Conservation (phyloP, 2,113 vertebrate species). For the Leptocoma aspasia region DNA sequence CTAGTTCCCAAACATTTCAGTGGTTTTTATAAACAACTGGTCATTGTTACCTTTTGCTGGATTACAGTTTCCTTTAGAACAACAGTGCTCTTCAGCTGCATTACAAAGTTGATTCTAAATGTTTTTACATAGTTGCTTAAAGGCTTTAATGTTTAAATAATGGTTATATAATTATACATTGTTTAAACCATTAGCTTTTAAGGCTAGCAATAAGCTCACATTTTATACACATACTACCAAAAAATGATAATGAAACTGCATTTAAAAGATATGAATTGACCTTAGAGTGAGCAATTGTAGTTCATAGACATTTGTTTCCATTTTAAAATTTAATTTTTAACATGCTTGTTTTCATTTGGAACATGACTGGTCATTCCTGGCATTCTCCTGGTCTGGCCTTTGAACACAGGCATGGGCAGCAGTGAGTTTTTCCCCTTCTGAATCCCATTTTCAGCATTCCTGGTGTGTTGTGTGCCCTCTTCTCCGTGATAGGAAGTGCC, state of each 20-base stretch:
- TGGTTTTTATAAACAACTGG: conserved; percentile 77
- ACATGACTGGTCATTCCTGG: neutral
- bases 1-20: conserved; percentile 79
- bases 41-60: conserved; percentile 74
- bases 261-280: neutral
- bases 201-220: conserved; percentile 10
- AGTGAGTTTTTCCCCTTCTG: neutral
- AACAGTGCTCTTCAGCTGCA: conserved; percentile 59
- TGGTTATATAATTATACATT: conserved; percentile 54
- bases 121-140: conserved; percentile 66
- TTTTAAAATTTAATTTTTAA: neutral
- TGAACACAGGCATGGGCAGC: neutral
- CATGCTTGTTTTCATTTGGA: neutral
- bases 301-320: neutral
- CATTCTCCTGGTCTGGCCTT: neutral
- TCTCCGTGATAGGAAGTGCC: neutral
- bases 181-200: conserved; percentile 63
- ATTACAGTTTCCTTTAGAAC: conserved; percentile 56
- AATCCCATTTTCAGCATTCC: neutral
- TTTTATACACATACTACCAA: conserved; percentile 15
- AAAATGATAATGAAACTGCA: conserved; percentile 9
- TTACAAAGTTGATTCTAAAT: conserved; percentile 68
- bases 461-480: neutral
- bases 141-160: conserved; percentile 68
- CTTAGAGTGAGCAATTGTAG: neutral